phyloP scores from a whole-genome alignment of 2,888 invertebrate species.

The Platynereis dumerilii region DNA sequence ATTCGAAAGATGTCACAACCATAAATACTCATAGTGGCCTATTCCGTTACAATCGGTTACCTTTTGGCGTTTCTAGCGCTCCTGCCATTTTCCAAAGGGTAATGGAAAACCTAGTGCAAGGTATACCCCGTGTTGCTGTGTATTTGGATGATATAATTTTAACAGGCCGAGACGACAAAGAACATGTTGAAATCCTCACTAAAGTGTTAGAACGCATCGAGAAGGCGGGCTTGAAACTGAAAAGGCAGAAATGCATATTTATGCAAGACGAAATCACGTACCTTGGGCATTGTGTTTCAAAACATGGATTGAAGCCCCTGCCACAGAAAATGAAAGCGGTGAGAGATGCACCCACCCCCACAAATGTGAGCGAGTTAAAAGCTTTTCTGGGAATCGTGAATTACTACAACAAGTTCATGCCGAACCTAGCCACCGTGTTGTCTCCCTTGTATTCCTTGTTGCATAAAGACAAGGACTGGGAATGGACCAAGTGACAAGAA shows the following conservation, averaged over 20 bases:
- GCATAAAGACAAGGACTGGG: neutral
- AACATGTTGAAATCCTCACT: neutral
- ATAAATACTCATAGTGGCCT: constrained; percentile 12
- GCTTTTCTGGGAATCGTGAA: constrained; percentile 12
- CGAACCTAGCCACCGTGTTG: neutral
- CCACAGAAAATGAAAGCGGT: neutral
- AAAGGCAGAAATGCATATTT: neutral
- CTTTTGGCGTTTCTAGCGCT: neutral
- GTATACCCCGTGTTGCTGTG: neutral
- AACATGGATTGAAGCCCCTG: neutral
- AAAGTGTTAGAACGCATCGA: constrained; percentile 1
- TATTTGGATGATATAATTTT: neutral
- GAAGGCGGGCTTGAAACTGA: neutral
- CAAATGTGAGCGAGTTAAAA: constrained; percentile 1
- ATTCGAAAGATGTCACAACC: neutral
- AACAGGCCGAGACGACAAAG: neutral
- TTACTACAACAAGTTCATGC: constrained; percentile 7
- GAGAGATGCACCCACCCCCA: neutral
- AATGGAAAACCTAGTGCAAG: neutral
- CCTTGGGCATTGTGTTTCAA: neutral
- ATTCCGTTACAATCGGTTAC: constrained; percentile 10
- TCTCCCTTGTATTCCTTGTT: neutral
- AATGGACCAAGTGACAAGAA: neutral
- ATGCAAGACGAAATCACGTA: neutral
- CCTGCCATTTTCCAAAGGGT: neutral